phyloP scores from a whole-genome alignment of 2,888 invertebrate species.

The Drosophila colorata region DNA sequence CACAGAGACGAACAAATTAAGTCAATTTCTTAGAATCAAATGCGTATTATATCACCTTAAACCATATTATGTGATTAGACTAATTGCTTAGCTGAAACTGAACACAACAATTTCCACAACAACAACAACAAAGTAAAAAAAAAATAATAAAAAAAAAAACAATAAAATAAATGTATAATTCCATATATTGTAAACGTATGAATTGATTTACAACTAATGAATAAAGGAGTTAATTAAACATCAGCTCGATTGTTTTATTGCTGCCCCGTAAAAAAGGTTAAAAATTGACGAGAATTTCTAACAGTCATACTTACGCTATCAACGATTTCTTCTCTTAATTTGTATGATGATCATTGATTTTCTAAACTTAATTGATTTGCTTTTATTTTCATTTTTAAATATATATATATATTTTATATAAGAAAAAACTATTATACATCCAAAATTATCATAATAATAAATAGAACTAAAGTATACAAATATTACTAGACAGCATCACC shows the following conservation, averaged over 20 bases:
- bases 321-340: not conserved
- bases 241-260: slow-evolving; percentile 4
- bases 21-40: slow-evolving; percentile 80
- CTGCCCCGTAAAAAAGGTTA: too few species aligned
- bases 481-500: slow-evolving; percentile 77
- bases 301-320: not conserved
- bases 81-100: slow-evolving; percentile 72
- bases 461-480: slow-evolving; percentile 83
- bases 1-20: slow-evolving; percentile 46
- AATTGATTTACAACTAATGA: slow-evolving; percentile 73
- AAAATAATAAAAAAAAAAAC: slow-evolving; percentile 21
- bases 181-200: slow-evolving; percentile 73
- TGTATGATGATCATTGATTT: slow-evolving; percentile 1
- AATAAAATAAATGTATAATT: slow-evolving; percentile 64
- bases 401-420: slow-evolving; percentile 76
- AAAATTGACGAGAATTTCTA: too few species aligned
- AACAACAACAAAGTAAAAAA: slow-evolving; percentile 29
- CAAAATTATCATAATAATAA: slow-evolving; percentile 83
- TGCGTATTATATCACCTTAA: slow-evolving; percentile 71
- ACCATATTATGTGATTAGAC: slow-evolving; percentile 80
- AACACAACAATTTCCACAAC: slow-evolving; percentile 50
- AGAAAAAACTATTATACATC: slow-evolving; percentile 84
- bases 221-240: slow-evolving; percentile 76
- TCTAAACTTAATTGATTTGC: slow-evolving; percentile 78
- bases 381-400: slow-evolving; percentile 78